Evolutionary conservation across 2,113 vertebrate genomes (phyloP), one percentile per base, ranked within the genome.

Genomic region (Paramisgurnus dabryanus): DNA sequence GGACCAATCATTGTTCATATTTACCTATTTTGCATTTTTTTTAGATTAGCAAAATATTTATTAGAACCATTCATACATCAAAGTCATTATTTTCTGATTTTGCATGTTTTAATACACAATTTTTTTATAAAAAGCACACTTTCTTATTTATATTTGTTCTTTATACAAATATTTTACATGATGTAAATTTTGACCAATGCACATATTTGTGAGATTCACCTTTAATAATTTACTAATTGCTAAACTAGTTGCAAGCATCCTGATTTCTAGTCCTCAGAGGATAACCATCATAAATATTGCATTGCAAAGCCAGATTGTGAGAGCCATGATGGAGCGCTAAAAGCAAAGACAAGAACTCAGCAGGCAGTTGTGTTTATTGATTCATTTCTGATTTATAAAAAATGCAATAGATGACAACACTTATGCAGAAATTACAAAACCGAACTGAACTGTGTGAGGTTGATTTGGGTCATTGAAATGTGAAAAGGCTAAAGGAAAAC

Each of bases 201-300:
- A 17, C 7, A 7, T 58, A 18, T 49, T 22, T 49, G 43, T 12
- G 66, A 18, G 45, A 47, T 22, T 43, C 43, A 47, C 4, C 39
- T 15, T 71, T 4, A 17, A 5, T 10, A 53, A n/a, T 27, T 45
- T 22, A 27, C 71, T 73, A n/a, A 57, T 57, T 18, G 53, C 55
- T 74, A 45, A 57, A 45, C 17, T 17, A 57, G 34, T 57, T 71
- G 13, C 11, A n/a, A 15, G 4, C 11, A 43, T 63, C 49, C 61
- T 15, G 12, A 22, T 75, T 27, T 55, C 75, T 63, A 76, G 55
- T 66, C 49, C 39, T 58, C 3, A 47, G 60, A 71, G 58, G 57
- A n/a, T 70, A n/a, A 58, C 58, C 72, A 63, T 66, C 40, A 69
- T 61, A 65, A 45, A 55, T 83, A 49, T 50, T 80, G 27, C 69